Base-by-base conservation (phyloP, 2,797 vertebrate species). In the Chaenodraco wilsoni region DNA sequence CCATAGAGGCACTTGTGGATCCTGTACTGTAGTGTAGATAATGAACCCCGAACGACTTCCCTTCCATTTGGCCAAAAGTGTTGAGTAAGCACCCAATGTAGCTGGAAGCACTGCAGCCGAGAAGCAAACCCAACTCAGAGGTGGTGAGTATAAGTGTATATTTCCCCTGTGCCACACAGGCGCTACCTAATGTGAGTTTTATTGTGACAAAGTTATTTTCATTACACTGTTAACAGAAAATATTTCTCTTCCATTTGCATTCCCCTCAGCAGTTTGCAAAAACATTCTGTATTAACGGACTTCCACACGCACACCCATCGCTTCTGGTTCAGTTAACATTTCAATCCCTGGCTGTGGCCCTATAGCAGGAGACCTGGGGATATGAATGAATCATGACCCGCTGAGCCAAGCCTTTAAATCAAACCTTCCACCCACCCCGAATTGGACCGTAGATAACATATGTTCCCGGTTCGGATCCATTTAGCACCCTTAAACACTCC, bases 401-500 rank as follows among this genome's bases (percentile, higher is more conserved):
- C 59, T 33, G 56, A 61, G 75, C 74, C 62, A 57, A 50, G 65
- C 63, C 51, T 81, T 69, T 86, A 83, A 88, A 88, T 84, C 67
- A 81, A 80, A 70, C 68, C 27, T 27, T 70, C 55, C 61, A 68
- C 43, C 57, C 70, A 69, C 31, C 15, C 52, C 27, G 33, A 79
- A 63, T 72, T 9, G 27, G 50, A 76, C 63, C 44, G 46, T 0
- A 51, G 64, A 64, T 33, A 61, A 78, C 65, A 72, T 70, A 66
- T 77, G 79, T 78, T 76, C 57, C 65, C 65, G 63, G 76, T 85
- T 86, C 78, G 56, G 88, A 87, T 84, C 80, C 72, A 88, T 89
- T 86, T 80, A 83, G 73, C 69, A 64, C 16, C 56, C 45, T 46
- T 74, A 54, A 67, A 77, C 63, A 84, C 43, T 78, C 69, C 16